A percentile compares a stretch with the other conserved stretches of the same genome.
These are phyloP conservation scores for Aix galericulata DNA, from an alignment of 2,113 vertebrate species.

Conservation along the genomic window DNA sequence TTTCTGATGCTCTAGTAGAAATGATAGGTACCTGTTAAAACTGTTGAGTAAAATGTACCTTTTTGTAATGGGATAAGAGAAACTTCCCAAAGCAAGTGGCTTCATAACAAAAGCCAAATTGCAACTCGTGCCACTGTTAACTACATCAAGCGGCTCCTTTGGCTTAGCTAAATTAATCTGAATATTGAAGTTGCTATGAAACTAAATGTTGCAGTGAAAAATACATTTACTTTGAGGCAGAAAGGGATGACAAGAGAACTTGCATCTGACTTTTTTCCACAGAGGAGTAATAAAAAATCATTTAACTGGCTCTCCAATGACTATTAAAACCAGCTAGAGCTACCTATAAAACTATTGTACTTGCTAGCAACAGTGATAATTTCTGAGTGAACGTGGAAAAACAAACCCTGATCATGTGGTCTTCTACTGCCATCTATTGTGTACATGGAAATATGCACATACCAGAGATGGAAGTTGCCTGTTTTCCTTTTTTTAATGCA, in stretches of 20 bases:
- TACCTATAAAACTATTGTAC: neutral
- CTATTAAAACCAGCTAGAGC: slow-evolving; percentile 36
- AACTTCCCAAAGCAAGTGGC: neutral
- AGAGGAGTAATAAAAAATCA: neutral
- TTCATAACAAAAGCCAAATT: neutral
- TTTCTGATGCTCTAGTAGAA: neutral
- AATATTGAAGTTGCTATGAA: slow-evolving; percentile 9
- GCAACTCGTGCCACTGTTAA: neutral
- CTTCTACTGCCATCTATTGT: slow-evolving; percentile 68
- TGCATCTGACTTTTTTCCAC: neutral
- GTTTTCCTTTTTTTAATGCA: neutral
- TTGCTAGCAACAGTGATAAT: neutral
- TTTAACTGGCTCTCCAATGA: neutral
- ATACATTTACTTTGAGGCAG: neutral
- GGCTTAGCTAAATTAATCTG: neutral
- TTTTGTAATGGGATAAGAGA: neutral
- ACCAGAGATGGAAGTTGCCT: neutral
- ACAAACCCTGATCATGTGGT: neutral
- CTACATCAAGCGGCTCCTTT: neutral
- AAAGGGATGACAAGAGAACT: neutral
- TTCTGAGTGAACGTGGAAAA: neutral
- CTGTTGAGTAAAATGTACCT: neutral
- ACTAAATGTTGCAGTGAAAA: neutral
- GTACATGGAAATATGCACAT: neutral
- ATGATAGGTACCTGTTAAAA: neutral